Conservation (phyloP, 2,797 vertebrate genomes). For the Pseudocheirus occidentalis region DNA sequence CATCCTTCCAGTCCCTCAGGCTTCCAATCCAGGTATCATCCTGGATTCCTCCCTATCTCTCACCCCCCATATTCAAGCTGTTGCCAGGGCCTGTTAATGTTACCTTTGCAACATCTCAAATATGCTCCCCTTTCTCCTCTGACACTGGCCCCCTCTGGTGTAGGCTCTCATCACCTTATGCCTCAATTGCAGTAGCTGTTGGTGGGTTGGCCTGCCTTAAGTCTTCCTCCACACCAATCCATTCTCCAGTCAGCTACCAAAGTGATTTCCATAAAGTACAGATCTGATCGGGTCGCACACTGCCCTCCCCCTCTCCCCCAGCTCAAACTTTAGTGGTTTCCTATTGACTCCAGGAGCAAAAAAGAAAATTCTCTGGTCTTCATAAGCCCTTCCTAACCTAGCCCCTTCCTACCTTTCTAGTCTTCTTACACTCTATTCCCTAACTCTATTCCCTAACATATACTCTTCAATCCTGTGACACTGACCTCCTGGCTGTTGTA, state of each 20-base stretch:
- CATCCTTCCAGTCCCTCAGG: not conserved
- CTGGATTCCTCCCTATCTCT: not conserved
- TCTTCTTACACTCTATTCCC: too few relatives aligned
- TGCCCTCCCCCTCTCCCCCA: not conserved
- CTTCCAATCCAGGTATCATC: not conserved
- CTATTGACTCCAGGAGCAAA: not conserved
- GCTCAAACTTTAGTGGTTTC: not conserved
- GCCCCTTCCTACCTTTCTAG: too few relatives aligned
- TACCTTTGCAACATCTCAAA: not conserved
- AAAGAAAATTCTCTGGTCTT: not conserved
- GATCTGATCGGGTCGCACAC: not conserved
- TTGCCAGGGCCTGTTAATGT: not conserved
- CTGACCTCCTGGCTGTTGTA: not conserved
- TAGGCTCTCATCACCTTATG: not conserved
- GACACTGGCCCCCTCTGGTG: not conserved
- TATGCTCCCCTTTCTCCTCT: not conserved
- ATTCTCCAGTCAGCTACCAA: not conserved
- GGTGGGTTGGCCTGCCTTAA: not conserved
- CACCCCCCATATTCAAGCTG: not conserved
- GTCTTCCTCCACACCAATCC: not conserved
- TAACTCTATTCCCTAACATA: too few relatives aligned
- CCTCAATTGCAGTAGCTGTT: not conserved
- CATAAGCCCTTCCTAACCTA: too few relatives aligned
- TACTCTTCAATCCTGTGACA: not conserved
- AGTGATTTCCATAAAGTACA: not conserved